Conservation (phyloP, 2,888 invertebrate species). For the Agrotis ipsilon region DNA sequence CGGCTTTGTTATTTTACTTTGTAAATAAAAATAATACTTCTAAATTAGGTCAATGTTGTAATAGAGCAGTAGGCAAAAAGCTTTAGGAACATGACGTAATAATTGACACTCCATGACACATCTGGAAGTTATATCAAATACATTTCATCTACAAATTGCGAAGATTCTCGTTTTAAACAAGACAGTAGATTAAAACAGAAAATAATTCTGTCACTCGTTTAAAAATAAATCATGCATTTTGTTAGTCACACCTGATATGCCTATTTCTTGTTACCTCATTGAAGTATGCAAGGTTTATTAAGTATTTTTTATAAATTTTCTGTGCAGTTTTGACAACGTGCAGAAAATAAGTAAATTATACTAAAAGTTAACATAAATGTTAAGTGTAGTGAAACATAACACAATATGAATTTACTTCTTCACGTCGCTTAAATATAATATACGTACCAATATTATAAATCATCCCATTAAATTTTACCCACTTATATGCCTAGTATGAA, state of each 20-base stretch:
- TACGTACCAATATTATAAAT: conserved; percentile 53
- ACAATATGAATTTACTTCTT: conserved; percentile 47
- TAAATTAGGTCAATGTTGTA: conserved; percentile 43
- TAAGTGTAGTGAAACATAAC: conserved; percentile 33
- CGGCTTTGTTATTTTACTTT: not conserved
- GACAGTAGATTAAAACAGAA: conserved; percentile 16
- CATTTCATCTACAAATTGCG: conserved; percentile 33
- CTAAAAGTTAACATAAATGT: conserved; percentile 26
- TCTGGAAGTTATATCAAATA: conserved; percentile 60
- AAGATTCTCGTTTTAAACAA: conserved; percentile 31
- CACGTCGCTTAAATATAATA: conserved; percentile 43
- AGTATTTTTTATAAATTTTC: conserved; percentile 15
- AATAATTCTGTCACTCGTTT: conserved; percentile 22
- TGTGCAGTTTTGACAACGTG: conserved; percentile 61
- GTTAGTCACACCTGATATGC: conserved; percentile 65
- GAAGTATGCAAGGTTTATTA: conserved; percentile 32
- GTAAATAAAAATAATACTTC: conserved; percentile 13
- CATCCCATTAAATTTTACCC: conserved; percentile 57
- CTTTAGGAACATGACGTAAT: conserved; percentile 54
- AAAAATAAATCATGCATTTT: conserved; percentile 60
- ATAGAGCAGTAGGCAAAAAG: conserved; percentile 32
- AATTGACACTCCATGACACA: conserved; percentile 33
- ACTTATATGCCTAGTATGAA: conserved; percentile 58
- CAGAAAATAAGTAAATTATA: conserved; percentile 39
- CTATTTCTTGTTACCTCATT: conserved; percentile 36